Evolutionary conservation across 2,797 vertebrate species (phyloP), one percentile per base, ranked within the genome.

Genomic region (Poecilia wingei): DNA sequence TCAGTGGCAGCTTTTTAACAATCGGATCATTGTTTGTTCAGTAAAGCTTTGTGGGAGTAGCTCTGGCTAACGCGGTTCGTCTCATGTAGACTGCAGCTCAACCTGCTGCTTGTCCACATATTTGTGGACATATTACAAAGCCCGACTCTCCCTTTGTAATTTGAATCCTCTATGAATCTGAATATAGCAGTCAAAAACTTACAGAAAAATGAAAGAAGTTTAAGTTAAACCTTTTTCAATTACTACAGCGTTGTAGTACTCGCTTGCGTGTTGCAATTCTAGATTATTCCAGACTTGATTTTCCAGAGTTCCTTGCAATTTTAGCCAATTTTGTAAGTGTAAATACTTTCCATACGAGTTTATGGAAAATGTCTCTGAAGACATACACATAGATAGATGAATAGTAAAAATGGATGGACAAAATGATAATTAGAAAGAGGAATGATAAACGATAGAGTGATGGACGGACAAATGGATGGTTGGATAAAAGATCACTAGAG

Each of bases 1-100:
- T 87, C 85, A 80, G 84, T 81, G 80, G 74, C 77, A n/a, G 64
- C 64, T 82, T 90, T 81, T 86, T 72, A 74, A 89, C 87, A 94
- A 88, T 74, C 51, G 70, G 47, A 77, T 66, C 57, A n/a, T 71
- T 80, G 87, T 90, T 85, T 91, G 76, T 86, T 90, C 82, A 68
- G 80, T 45, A 49, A 71, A 51, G 80, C 71, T 83, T 90, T 82
- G 75, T 68, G 79, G 86, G 82, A 80, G 79, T 46, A 86, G 83
- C 76, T 82, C 47, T 78, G 83, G 61, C 77, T 88, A 82, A 86
- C 6, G 39, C 53, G 73, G 45, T 76, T 61, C 28, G 59, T 84
- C 64, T 82, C 78, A 69, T 77, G 74, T 70, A 73, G 28, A 61
- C 64, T 77, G 28, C 59, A n/a, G 51, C 57, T 20, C 33, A 51